phyloP scores from a whole-genome alignment of 2,113 vertebrate genomes.

The Cervus canadensis region DNA sequence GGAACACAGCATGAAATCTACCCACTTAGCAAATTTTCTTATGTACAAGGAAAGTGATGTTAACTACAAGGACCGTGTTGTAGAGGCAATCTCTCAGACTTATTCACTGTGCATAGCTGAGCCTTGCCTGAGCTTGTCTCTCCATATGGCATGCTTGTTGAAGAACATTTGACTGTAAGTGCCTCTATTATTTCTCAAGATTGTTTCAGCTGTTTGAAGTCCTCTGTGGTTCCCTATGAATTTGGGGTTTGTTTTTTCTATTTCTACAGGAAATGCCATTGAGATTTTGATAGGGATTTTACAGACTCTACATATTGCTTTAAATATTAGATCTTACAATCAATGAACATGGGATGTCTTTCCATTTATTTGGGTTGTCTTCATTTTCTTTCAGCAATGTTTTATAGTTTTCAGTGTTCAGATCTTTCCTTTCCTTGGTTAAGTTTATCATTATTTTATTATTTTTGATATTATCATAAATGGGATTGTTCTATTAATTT shows the following conservation, averaged over 20 bases:
- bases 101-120: background rate
- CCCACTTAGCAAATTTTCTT: background rate
- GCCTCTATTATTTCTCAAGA: background rate
- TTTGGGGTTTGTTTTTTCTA: background rate
- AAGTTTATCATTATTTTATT: background rate
- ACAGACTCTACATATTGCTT: background rate
- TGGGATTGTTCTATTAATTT: background rate
- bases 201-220: background rate
- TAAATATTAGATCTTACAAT: background rate
- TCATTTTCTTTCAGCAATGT: background rate
- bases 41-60: background rate
- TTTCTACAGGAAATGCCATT: background rate
- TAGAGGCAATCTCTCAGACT: background rate
- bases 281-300: background rate
- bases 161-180: background rate
- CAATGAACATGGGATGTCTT: background rate
- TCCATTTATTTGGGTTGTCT: background rate
- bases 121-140: background rate
- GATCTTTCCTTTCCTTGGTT: background rate
- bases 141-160: background rate
- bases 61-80: background rate
- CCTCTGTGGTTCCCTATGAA: background rate
- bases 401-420: background rate
- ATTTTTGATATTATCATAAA: background rate
- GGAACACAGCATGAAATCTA: background rate